Percentiles rank a stretch among this genome's conserved stretches.
phyloP scores from a whole-genome alignment of 2,797 vertebrate species.

The Anableps anableps region DNA sequence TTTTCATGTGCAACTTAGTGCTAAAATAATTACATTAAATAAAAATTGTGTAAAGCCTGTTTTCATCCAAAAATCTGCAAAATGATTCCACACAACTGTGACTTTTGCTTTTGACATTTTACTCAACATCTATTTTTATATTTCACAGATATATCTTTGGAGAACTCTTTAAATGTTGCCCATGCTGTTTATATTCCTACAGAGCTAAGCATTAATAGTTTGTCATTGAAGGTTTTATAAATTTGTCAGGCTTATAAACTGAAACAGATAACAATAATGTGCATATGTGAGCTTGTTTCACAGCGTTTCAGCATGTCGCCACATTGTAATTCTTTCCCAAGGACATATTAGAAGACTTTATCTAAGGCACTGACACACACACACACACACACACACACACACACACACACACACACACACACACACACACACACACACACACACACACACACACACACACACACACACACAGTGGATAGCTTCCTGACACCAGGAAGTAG shows the following conservation, averaged over 20 bases:
- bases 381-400: neutral
- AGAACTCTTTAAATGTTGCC: slow-evolving; percentile 15
- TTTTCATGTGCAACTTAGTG: neutral
- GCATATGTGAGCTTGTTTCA: slow-evolving; percentile 56
- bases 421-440: slow-evolving; percentile 16
- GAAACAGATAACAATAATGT: slow-evolving; percentile 53
- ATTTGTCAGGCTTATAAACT: slow-evolving; percentile 56
- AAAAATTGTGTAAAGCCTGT: neutral
- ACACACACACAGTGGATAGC: slow-evolving; percentile 12
- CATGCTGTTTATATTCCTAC: slow-evolving; percentile 27
- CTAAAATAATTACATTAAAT: neutral
- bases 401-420: neutral
- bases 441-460: neutral
- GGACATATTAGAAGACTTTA: slow-evolving; percentile 45
- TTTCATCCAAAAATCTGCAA: neutral
- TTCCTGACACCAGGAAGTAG: slow-evolving; percentile 50
- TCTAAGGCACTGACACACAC: slow-evolving; percentile 38
- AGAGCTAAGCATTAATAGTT: slow-evolving; percentile 40
- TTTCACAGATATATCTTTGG: slow-evolving; percentile 20
- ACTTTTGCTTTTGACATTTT: slow-evolving; percentile 1
- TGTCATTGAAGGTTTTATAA: slow-evolving; percentile 45
- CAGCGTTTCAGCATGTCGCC: slow-evolving; percentile 48
- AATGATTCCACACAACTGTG: neutral
- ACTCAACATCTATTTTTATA: slow-evolving; percentile 13
- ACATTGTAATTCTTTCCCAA: slow-evolving; percentile 61